Percentiles rank a stretch among this genome's conserved stretches.
Evolutionary conservation across 92 coral and sea anemone species (phyloP).

Genomic region (Plumapathes pennacea): DNA sequence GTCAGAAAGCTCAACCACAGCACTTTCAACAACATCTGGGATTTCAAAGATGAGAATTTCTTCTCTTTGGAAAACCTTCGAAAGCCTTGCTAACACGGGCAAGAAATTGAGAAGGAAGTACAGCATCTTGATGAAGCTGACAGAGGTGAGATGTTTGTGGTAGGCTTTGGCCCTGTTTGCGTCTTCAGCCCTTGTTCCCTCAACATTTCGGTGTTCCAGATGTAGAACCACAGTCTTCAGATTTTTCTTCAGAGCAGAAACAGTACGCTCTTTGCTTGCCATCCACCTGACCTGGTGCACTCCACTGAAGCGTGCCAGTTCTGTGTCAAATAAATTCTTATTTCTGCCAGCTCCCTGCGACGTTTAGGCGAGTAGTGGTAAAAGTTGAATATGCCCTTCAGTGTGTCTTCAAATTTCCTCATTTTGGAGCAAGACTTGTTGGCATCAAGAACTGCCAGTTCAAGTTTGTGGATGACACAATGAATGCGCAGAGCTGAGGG

Average conservation of each 20-base stretch:
- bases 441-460: constrained; percentile 48
- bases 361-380: constrained; percentile 32
- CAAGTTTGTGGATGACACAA: constrained; percentile 45
- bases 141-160: constrained; percentile 15
- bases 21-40: constrained; percentile 37
- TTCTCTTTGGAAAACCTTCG: constrained; percentile 33
- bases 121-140: constrained; percentile 39
- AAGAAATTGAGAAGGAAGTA: constrained; percentile 21
- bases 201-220: constrained; percentile 20
- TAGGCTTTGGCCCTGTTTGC: constrained; percentile 29
- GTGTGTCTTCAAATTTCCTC: constrained; percentile 20
- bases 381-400: constrained; percentile 21
- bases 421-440: constrained; percentile 28
- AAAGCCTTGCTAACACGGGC: constrained; percentile 14
- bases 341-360: constrained; percentile 17
- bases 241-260: constrained; percentile 38
- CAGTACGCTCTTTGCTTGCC: constrained; percentile 38
- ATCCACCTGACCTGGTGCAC: constrained; percentile 37
- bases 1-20: constrained; percentile 25
- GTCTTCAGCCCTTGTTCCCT: constrained; percentile 36
- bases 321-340: constrained; percentile 20
- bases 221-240: constrained; percentile 18
- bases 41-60: constrained; percentile 33
- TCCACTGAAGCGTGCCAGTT: constrained; percentile 19
- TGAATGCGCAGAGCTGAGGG: constrained; percentile 27